phyloP scores from a whole-genome alignment of 2,797 vertebrate genomes.

The Microctenopoma lineatum region DNA sequence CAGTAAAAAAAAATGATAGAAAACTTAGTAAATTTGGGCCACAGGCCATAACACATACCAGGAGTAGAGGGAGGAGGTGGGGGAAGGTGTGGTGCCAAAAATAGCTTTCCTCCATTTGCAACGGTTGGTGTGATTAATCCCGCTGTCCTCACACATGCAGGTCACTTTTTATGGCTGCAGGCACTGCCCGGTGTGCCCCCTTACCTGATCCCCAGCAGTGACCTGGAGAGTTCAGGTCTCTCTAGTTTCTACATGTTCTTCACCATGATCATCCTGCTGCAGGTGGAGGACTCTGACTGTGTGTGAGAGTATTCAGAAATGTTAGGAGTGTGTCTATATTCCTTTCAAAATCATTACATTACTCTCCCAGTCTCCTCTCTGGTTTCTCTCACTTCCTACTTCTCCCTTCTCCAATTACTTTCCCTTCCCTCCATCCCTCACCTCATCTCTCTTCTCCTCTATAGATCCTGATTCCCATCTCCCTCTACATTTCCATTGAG shows the following conservation, averaged over 20 bases:
- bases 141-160: slow-evolving; percentile 78
- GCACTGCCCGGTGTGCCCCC: slow-evolving; percentile 81
- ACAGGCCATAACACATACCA: slow-evolving; percentile 32
- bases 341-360: not conserved
- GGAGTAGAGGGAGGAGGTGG: slow-evolving; percentile 30
- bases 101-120: slow-evolving; percentile 49
- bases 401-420: not conserved
- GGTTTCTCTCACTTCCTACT: not conserved
- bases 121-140: slow-evolving; percentile 66
- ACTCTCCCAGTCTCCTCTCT: not conserved
- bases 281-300: slow-evolving; percentile 81
- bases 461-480: slow-evolving; percentile 94
- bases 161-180: slow-evolving; percentile 88
- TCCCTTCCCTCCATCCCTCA: not conserved
- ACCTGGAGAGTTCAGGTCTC: slow-evolving; percentile 77
- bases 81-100: slow-evolving; percentile 56
- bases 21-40: slow-evolving; percentile 41
- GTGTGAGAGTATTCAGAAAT: not conserved
- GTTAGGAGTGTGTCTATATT: not conserved
- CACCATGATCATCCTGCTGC: slow-evolving; percentile 95
- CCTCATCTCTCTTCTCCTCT: slow-evolving; percentile 26
- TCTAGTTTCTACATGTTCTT: slow-evolving; percentile 92
- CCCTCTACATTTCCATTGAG: slow-evolving; percentile 95
- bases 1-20: slow-evolving; percentile 7
- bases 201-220: slow-evolving; percentile 86